Conservation (phyloP, 2,113 vertebrate genomes). For the Phoxinus phoxinus region DNA sequence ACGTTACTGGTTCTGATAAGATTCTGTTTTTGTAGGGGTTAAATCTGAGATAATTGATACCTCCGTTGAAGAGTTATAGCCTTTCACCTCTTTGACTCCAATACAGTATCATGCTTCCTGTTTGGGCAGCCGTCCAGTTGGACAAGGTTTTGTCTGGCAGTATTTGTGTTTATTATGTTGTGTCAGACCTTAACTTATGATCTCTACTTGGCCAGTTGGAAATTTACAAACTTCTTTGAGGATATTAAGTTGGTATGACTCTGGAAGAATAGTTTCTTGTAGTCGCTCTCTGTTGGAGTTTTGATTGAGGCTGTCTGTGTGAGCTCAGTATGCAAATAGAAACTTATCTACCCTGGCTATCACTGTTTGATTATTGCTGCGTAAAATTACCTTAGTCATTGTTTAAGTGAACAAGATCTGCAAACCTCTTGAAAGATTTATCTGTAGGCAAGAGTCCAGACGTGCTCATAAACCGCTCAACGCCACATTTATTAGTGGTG, state of each 20-base stretch:
- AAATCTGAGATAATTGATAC: constrained; percentile 11
- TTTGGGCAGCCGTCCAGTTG: constrained; percentile 20
- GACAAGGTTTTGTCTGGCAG: constrained; percentile 4
- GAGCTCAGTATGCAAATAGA: constrained; percentile 43
- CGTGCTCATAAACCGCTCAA: constrained; percentile 31
- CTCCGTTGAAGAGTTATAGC: background rate
- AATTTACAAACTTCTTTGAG: background rate
- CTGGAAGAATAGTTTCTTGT: background rate
- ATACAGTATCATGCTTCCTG: constrained; percentile 10
- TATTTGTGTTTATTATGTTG: constrained; percentile 15
- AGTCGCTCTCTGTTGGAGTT: constrained; percentile 9
- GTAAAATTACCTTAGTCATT: constrained; percentile 23
- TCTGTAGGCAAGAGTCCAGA: constrained; percentile 35
- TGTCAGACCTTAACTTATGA: background rate
- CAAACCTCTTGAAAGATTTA: constrained; percentile 24
- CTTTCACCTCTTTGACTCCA: constrained; percentile 17
- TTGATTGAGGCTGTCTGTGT: constrained; percentile 18
- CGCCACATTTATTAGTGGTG: background rate
- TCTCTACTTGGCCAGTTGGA: background rate
- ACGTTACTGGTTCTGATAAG: background rate
- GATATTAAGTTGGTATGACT: background rate
- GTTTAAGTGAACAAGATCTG: constrained; percentile 12
- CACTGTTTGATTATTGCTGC: constrained; percentile 24
- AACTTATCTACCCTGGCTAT: constrained; percentile 35
- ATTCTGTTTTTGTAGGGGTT: constrained; percentile 9